Conservation (phyloP, 2,888 invertebrate species). For the Allophyes oxyacanthae region DNA sequence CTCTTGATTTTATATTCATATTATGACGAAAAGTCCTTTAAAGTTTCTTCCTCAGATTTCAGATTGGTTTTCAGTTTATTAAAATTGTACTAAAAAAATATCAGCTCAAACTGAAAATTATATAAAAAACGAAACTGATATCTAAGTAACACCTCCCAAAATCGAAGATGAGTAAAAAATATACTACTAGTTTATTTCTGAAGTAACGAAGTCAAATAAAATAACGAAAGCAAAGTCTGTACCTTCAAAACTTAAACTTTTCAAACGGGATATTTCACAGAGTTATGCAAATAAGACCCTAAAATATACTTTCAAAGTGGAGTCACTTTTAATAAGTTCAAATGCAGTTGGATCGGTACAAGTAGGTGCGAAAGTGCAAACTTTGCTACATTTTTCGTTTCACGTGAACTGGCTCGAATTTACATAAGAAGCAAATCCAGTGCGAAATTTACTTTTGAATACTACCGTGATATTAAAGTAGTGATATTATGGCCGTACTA, state of each 20-base stretch:
- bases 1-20: too few relatives aligned
- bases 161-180: too few relatives aligned
- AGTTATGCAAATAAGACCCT: conserved; percentile 58
- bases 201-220: conserved; percentile 7
- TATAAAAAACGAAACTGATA: too few relatives aligned
- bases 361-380: conserved; percentile 64
- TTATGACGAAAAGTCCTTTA: too few relatives aligned
- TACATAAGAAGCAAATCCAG: conserved; percentile 67
- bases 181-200: too few relatives aligned
- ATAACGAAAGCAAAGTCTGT: conserved; percentile 24
- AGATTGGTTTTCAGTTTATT: too few relatives aligned
- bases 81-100: too few relatives aligned
- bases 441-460: conserved; percentile 56
- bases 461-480: conserved; percentile 39
- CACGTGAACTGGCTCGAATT: conserved; percentile 58
- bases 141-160: background rate
- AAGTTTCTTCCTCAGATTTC: too few relatives aligned
- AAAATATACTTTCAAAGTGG: conserved; percentile 58
- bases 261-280: conserved; percentile 52
- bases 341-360: conserved; percentile 54
- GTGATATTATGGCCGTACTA: conserved; percentile 25
- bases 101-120: background rate
- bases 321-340: conserved; percentile 65
- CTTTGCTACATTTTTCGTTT: conserved; percentile 66
- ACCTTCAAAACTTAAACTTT: conserved; percentile 37